These are phyloP conservation scores for Poeciliopsis turneri DNA, from an alignment of 2,797 vertebrate species.

Conservation along the genomic window DNA sequence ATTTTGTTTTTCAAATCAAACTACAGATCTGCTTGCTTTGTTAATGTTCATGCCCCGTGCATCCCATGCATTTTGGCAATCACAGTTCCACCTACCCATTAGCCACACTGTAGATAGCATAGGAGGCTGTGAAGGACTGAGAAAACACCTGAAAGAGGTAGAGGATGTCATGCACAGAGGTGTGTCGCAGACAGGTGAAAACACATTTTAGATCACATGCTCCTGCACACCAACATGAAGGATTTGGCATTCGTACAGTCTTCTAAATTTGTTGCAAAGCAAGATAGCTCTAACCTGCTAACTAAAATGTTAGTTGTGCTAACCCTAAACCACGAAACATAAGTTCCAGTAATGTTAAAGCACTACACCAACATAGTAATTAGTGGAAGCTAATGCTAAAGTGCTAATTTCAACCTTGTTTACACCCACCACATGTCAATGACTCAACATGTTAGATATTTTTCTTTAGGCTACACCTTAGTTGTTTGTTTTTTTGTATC, in stretches of 20 bases:
- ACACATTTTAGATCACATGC: constrained; percentile 55
- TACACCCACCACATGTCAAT: no score
- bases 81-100: constrained; percentile 84
- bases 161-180: constrained; percentile 76
- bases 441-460: no score
- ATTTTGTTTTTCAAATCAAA: constrained; percentile 39
- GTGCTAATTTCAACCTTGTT: no score
- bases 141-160: constrained; percentile 86
- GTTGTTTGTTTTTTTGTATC: no score
- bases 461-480: no score
- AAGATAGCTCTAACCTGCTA: not conserved
- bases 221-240: constrained; percentile 22
- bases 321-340: no score
- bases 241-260: constrained; percentile 15
- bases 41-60: constrained; percentile 79
- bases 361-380: no score
- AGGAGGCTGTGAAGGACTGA: constrained; percentile 87
- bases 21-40: constrained; percentile 65
- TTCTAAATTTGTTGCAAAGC: constrained; percentile 19
- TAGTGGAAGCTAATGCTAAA: no score
- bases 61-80: constrained; percentile 81
- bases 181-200: constrained; percentile 57
- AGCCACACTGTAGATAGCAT: constrained; percentile 84
- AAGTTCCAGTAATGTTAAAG: no score
- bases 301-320: no score